phyloP scores from a whole-genome alignment of 2,888 invertebrate genomes.

The Plutella xylostella region DNA sequence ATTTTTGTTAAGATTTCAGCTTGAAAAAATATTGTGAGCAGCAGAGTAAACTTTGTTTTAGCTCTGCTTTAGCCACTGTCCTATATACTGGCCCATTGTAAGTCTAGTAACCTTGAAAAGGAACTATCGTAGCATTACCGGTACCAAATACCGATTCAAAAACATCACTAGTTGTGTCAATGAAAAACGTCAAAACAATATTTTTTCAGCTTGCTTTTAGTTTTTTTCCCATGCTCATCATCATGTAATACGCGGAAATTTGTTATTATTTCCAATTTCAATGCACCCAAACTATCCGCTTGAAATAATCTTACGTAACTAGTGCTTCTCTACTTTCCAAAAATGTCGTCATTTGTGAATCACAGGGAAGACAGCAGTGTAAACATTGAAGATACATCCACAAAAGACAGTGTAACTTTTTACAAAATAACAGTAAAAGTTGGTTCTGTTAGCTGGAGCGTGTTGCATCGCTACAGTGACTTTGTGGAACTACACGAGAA shows the following conservation, averaged over 20 bases:
- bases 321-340: constrained; percentile 8
- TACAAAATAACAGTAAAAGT: constrained; percentile 80
- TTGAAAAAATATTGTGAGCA: too few relatives aligned
- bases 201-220: too few relatives aligned
- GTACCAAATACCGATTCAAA: too few relatives aligned
- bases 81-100: too few relatives aligned
- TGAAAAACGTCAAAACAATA: too few relatives aligned
- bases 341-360: constrained; percentile 81
- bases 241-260: constrained; percentile 2
- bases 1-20: too few relatives aligned
- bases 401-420: constrained; percentile 76
- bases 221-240: background rate
- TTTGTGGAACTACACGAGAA: constrained; percentile 89
- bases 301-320: constrained; percentile 1
- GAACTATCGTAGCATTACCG: too few relatives aligned
- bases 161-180: too few relatives aligned
- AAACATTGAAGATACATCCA: constrained; percentile 73
- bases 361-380: constrained; percentile 76
- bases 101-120: too few relatives aligned
- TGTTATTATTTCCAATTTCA: constrained; percentile 4
- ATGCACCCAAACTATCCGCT: background rate
- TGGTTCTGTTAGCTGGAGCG: constrained; percentile 82
- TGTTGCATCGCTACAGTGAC: constrained; percentile 89
- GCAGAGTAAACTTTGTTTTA: too few relatives aligned
- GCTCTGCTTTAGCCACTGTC: too few relatives aligned